A percentile compares a stretch with the other conserved stretches of the same genome.
Conservation (phyloP, 2,888 invertebrate species). For the Chrysolina americana region DNA sequence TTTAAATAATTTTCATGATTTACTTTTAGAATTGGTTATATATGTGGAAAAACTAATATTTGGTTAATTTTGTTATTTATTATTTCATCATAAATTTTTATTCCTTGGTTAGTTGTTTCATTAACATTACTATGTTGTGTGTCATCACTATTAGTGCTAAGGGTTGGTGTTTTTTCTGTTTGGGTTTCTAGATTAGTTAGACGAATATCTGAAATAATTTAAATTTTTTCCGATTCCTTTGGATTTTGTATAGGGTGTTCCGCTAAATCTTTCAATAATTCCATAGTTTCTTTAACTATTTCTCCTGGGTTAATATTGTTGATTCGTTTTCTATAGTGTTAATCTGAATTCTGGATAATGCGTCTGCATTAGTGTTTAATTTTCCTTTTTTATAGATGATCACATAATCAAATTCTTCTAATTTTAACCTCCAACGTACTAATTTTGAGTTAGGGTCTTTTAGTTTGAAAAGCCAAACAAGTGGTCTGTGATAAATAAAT, state of each 20-base stretch:
- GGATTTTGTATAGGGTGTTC: neutral
- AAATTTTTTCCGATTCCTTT: neutral
- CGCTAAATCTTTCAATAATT: slow-evolving; percentile 15
- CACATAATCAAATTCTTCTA: neutral
- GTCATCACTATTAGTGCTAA: too few species aligned
- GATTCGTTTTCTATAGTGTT: slow-evolving; percentile 28
- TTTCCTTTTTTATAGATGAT: slow-evolving; percentile 34
- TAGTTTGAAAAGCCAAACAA: slow-evolving; percentile 1
- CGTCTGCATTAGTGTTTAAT: slow-evolving; percentile 28
- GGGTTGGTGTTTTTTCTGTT: too few species aligned
- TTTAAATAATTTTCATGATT: slow-evolving; percentile 21
- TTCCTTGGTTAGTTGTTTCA: slow-evolving; percentile 8
- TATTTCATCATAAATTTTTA: slow-evolving; percentile 31
- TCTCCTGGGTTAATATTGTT: slow-evolving; percentile 26
- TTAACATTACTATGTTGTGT: neutral
- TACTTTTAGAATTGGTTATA: slow-evolving; percentile 24
- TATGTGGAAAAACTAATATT: slow-evolving; percentile 28
- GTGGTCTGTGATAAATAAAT: slow-evolving; percentile 46
- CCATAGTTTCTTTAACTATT: slow-evolving; percentile 16
- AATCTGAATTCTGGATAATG: slow-evolving; percentile 27
- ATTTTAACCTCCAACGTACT: neutral
- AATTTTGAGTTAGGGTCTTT: neutral
- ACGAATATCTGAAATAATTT: slow-evolving; percentile 14
- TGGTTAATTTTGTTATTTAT: slow-evolving; percentile 27
- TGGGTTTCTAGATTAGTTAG: neutral